A percentile compares a stretch with the other conserved stretches of the same genome.
Evolutionary conservation across 30 jellyfish, hydroid and myxozoan genomes (phyloP).

Genomic region (Catostylus mosaicus): DNA sequence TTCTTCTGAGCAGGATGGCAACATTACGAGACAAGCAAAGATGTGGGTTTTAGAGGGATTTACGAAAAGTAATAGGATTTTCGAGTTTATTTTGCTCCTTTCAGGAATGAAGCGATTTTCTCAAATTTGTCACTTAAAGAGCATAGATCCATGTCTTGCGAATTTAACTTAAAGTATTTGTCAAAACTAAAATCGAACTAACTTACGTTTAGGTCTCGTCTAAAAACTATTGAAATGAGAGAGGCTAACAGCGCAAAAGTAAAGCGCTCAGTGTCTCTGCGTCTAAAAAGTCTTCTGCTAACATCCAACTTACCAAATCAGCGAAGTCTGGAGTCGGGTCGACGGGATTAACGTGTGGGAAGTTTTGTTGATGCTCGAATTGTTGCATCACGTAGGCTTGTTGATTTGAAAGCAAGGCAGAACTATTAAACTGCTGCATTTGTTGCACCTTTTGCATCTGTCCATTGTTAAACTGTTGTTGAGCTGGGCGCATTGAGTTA

Average conservation of each 20-base stretch:
- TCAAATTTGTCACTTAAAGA: too few species aligned
- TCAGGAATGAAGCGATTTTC: too few species aligned
- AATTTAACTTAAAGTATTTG: constrained; percentile 8
- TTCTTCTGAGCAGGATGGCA: too few species aligned
- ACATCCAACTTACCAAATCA: constrained; percentile 80
- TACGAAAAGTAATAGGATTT: too few species aligned
- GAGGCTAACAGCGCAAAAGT: constrained; percentile 45
- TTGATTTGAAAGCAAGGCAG: constrained; percentile 1
- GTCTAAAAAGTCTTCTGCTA: constrained; percentile 71
- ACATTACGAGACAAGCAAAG: too few species aligned
- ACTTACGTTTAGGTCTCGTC: constrained; percentile 23
- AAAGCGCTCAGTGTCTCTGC: constrained; percentile 48
- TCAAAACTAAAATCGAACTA: constrained; percentile 15
- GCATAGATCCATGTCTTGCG: not conserved
- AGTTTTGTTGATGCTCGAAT: not conserved
- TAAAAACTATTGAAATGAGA: not conserved
- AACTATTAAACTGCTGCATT: not conserved
- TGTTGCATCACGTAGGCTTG: constrained; percentile 13
- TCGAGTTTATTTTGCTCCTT: too few species aligned
- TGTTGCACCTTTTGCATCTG: not conserved
- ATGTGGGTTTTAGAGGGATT: too few species aligned
- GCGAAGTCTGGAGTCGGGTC: constrained; percentile 64
- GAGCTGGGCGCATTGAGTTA: not conserved
- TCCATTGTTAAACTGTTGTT: constrained; percentile 20
- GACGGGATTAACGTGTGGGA: not conserved